These are phyloP conservation scores for Tautogolabrus adspersus DNA, from an alignment of 2,113 vertebrate species.

Conservation along the genomic window DNA sequence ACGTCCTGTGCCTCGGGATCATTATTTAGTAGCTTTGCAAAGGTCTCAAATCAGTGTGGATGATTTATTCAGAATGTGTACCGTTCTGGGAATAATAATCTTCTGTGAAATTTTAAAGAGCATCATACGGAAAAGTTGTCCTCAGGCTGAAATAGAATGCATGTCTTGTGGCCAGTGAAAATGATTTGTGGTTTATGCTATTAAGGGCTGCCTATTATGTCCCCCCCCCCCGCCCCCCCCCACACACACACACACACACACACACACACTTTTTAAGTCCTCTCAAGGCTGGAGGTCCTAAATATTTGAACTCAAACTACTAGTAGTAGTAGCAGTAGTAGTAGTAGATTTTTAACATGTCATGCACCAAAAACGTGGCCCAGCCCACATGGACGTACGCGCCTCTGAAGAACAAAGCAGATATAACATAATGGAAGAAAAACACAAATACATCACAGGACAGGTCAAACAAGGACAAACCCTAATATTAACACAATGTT, in stretches of 20 bases:
- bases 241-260: no score
- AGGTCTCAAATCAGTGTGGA: conserved; percentile 31
- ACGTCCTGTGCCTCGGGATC: conserved; percentile 26
- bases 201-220: conserved; percentile 19
- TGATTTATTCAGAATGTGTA: conserved; percentile 56
- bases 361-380: no score
- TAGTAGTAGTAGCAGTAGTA: no score
- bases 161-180: conserved; percentile 55
- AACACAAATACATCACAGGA: no score
- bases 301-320: conserved; percentile 15
- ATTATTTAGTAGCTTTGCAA: conserved; percentile 46
- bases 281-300: conserved; percentile 31
- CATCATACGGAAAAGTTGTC: conserved; percentile 32
- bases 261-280: conserved; percentile 1
- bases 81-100: conserved; percentile 36
- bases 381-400: no score
- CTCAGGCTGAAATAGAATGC: conserved; percentile 50
- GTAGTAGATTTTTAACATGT: no score
- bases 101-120: conserved; percentile 51
- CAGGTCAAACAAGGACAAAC: no score
- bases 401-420: no score
- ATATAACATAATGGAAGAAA: no score
- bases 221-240: not conserved
- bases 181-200: conserved; percentile 58
- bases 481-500: no score